Evolutionary conservation across 2,113 vertebrate species (phyloP), one percentile per base, ranked within the genome.

Genomic region (Oncorhynchus tshawytscha): DNA sequence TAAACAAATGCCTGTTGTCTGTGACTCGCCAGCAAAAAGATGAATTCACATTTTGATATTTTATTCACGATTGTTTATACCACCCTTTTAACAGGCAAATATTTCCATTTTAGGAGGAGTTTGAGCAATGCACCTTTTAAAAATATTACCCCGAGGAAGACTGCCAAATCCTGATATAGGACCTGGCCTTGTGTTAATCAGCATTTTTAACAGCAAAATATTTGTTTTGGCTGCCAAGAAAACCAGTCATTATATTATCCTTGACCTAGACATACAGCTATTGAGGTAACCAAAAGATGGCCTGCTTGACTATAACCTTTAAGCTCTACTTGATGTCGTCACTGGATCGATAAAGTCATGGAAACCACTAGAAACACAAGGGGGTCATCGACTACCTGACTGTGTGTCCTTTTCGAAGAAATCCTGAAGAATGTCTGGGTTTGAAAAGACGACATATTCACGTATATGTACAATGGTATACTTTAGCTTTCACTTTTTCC

Each of bases 331-430:
- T 29, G 72, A 77, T 86, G 87, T 82, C 73, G 82, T 82, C 74
- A 88, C 71, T 27, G 45, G 81, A 91, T 90, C 89, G 72, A 92
- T 92, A 88, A 86, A 78, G 88, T 88, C 87, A 88, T 84, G 88
- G 78, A 83, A 80, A 88, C 83, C 79, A 77, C 76, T 71, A 71
- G 81, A 90, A 84, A 81, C 73, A 84, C 82, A 86, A 90, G 87
- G 84, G 72, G 83, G 84, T 85, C 81, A 71, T 81, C 71, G 79
- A 88, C 78, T 86, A 86, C 82, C 83, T 87, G 81, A 54, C 70
- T 70, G 66, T 70, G 66, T 45, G 90, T 90, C 91, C 91, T 93
- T 92, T 90, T 90, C 65, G 72, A 75, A 83, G 75, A 87, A 84
- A 86, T 72, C 45, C 75, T 72, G 34, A 67, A 79, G 11, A 77